Evolutionary conservation across 2,797 vertebrate genomes (phyloP), one percentile per base, ranked within the genome.

Genomic region (Anguilla anguilla): DNA sequence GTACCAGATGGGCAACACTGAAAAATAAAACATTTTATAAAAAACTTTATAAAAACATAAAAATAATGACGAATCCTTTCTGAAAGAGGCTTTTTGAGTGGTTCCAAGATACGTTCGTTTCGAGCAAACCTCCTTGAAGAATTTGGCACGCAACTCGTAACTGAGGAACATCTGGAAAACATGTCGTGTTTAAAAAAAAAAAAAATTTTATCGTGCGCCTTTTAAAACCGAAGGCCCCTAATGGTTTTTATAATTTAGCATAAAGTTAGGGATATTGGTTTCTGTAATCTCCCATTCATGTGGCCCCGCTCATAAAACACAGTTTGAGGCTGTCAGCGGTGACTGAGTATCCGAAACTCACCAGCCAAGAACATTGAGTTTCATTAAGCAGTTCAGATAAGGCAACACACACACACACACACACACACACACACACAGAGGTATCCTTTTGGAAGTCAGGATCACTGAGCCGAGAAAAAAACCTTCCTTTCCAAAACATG

Each of bases 41-140:
- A 5, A 17, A 69, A 69, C 9, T 5, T 69, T 69, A 46, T 2
- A 22, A 77, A 92, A 91, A 94, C 92, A 95, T 94, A 92, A 95
- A 95, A 94, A 94, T 94, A 95, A 91, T 87, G 89, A 95, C 93
- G 92, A 92, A 91, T 86, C 89, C 91, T 86, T 89, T 91, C 87
- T 86, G 88, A 92, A 88, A 67, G 69, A 88, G 86, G 86, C 90
- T 86, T 67, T 88, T 87, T 88, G 61, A 84, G 91, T 93, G 89
- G 89, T 67, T 93, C 94, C 94, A 94, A 93, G 90, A 90, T 92
- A 90, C 90, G 89, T 94, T 93, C 93, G 91, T 93, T 93, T 93
- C 92, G 94, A 95, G 93, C 93, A 90, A 92, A 92, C 95, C 95
- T 96, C 95, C 95, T 95, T 93, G 51, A 93, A 95, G 95, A 95